phyloP scores from a whole-genome alignment of 2,113 vertebrate species.

The Cheilinus undulatus region DNA sequence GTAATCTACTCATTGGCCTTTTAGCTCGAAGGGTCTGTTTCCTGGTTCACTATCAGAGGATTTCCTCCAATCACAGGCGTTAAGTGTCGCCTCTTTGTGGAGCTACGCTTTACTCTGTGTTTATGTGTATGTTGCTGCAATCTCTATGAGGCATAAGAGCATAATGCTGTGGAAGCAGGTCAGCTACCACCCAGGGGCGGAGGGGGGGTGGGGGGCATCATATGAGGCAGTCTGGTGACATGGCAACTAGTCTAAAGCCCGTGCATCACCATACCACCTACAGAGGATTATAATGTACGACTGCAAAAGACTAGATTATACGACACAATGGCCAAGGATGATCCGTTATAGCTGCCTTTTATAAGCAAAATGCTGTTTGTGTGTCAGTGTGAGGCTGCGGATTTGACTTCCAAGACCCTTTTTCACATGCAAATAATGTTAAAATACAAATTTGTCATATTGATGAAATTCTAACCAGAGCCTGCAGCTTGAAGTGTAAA shows the following conservation, averaged over 20 bases:
- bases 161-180: conserved; percentile 74
- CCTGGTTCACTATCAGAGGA: conserved; percentile 29
- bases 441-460: conserved; percentile 44
- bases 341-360: conserved; percentile 63
- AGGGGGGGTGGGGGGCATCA: conserved; percentile 28
- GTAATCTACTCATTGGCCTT: conserved; percentile 24
- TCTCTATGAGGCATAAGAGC: conserved; percentile 39
- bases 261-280: conserved; percentile 72
- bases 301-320: conserved; percentile 63
- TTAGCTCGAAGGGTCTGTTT: conserved; percentile 23
- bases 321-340: conserved; percentile 63
- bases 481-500: conserved; percentile 14
- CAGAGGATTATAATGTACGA: conserved; percentile 73
- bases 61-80: conserved; percentile 43
- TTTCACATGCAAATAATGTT: conserved; percentile 45
- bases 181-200: conserved; percentile 70
- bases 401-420: conserved; percentile 55
- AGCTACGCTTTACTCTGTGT: conserved; percentile 16
- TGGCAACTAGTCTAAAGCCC: conserved; percentile 71
- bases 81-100: conserved; percentile 21
- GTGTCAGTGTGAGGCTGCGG: conserved; percentile 52
- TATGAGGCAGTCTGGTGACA: conserved; percentile 75
- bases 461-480: conserved; percentile 39
- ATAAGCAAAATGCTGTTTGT: conserved; percentile 28
- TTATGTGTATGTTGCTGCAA: conserved; percentile 18